A percentile compares a stretch with the other conserved stretches of the same genome.
Conservation (phyloP, 2,113 vertebrate genomes). For the Aix galericulata region DNA sequence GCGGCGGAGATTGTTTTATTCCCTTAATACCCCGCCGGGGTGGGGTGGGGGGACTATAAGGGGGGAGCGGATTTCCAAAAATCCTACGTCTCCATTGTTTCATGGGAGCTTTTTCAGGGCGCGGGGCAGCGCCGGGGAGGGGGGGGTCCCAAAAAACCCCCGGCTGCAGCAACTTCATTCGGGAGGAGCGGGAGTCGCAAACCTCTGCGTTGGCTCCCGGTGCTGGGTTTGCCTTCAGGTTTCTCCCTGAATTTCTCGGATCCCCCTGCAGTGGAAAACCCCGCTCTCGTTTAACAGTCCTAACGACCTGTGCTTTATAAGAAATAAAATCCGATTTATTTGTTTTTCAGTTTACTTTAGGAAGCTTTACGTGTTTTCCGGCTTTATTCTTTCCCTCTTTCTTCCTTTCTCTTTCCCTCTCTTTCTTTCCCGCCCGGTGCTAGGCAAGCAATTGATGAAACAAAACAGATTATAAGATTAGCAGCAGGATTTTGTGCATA, state of each 20-base stretch:
- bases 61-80: slow-evolving; percentile 53
- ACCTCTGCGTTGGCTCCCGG: background rate
- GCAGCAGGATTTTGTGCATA: slow-evolving; percentile 60
- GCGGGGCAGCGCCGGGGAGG: background rate
- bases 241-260: background rate
- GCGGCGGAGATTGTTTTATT: slow-evolving; percentile 88
- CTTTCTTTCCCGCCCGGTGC: slow-evolving; percentile 20
- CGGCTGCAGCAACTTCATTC: background rate
- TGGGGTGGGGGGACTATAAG: background rate
- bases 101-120: slow-evolving; percentile 77
- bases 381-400: slow-evolving; percentile 19
- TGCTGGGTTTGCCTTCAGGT: background rate
- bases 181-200: background rate
- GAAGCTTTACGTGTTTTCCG: slow-evolving; percentile 10
- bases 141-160: background rate
- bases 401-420: background rate
- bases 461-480: slow-evolving; percentile 66
- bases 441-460: slow-evolving; percentile 61
- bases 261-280: background rate
- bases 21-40: slow-evolving; percentile 84
- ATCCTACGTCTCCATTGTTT: slow-evolving; percentile 92
- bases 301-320: background rate
- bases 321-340: slow-evolving; percentile 16
- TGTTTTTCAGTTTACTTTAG: slow-evolving; percentile 37
- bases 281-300: background rate